Evolutionary conservation across 2,888 invertebrate genomes (phyloP), one percentile per base, ranked within the genome.

Genomic region (Archips crataeganus): DNA sequence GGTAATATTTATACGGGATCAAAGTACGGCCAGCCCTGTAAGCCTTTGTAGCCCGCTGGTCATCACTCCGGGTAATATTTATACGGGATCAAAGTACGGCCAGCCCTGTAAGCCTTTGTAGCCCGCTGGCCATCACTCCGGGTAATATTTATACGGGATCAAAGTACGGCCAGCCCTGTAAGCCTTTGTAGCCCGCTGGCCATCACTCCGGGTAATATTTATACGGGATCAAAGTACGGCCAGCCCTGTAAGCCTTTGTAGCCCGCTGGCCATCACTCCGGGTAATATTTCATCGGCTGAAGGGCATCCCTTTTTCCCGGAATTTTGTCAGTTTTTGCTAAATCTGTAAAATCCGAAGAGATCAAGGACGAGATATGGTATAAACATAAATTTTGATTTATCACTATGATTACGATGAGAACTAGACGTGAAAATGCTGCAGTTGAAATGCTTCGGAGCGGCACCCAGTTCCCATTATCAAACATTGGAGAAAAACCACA

Each of bases 251-350:
- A 57, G 32, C 57, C 32, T 57, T 32, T 57, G 57, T 57, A 32
- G 23, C 57, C 57, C 9, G n/a, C n/a, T 51, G 57, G 32, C 57
- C 3, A 57, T 57, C 57, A 23, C 51, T 51, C 15, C 8, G 32
- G 11, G 57, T 32, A 57, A 57, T 57, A 57, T 57, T 57, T 57
- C 57, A 32, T 57, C 57, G 57, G 32, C 57, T 57, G 4, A 57
- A 11, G 8, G 23, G 15, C 1, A 10, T 32, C 10, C 57, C 4
- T 32, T 32, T 57, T 57, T 32, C 32, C 3, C 10, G 1, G 57
- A 32, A 32, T 10, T 32, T 11, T 3, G 9, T 2, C 23, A 9
- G 10, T 23, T 15, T 54, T 23, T 9, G 54, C 13, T 54, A 54
- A 54, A 54, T 54, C 15, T 0, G 9, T 54, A 23, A 23, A 54